Evolutionary conservation across 2,888 invertebrate species (phyloP).

Genomic region (Trachelus tabidus): DNA sequence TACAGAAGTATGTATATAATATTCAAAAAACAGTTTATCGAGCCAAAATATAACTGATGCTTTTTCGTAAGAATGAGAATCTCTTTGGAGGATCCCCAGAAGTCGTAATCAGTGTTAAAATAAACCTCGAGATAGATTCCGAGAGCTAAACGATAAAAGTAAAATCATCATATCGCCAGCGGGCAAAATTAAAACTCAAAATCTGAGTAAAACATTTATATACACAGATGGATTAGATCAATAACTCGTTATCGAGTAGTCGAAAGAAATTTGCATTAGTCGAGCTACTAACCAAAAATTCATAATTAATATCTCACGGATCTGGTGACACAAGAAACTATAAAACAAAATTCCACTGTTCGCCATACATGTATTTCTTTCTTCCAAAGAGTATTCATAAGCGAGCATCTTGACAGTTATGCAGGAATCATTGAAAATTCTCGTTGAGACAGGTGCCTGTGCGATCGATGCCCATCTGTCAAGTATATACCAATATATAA

Average conservation of each 20-base stretch:
- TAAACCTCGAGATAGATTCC: neutral
- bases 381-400: neutral
- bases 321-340: neutral
- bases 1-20: neutral
- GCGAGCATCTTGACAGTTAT: neutral
- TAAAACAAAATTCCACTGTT: neutral
- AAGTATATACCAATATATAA: neutral
- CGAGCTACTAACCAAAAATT: neutral
- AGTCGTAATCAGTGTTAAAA: neutral
- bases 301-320: neutral
- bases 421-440: neutral
- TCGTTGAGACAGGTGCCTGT: neutral
- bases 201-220: neutral
- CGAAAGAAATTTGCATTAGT: neutral
- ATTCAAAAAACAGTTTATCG: neutral
- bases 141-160: neutral
- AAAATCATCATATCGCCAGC: neutral
- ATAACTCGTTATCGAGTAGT: neutral
- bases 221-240: neutral
- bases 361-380: neutral
- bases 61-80: neutral
- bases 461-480: neutral
- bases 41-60: neutral
- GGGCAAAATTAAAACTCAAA: neutral
- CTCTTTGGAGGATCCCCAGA: neutral